Percentiles rank a stretch among this genome's conserved stretches.
Conservation (phyloP, 2,888 invertebrate genomes). For the Deladenus siricidicola region DNA sequence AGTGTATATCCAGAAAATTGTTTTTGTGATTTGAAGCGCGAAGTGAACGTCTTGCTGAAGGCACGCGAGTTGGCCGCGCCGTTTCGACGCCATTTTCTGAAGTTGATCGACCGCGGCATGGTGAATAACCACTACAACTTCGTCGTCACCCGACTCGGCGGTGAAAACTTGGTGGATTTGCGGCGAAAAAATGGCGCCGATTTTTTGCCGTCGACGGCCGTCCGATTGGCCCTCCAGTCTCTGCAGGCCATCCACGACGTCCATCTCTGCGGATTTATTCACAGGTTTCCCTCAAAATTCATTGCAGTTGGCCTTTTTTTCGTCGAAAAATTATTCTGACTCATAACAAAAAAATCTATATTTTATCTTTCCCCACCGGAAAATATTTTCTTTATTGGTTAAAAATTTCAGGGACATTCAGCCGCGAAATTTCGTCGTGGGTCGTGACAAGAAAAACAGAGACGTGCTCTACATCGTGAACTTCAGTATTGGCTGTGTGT, state of each 20-base stretch:
- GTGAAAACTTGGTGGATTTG: not conserved
- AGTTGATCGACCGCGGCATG: not conserved
- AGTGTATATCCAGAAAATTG: no score
- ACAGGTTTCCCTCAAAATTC: no score
- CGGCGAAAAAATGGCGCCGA: not conserved
- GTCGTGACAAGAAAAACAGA: not conserved
- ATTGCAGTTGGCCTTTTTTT: no score
- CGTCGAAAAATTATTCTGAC: no score
- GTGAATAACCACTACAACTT: not conserved
- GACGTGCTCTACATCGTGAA: slow-evolving; percentile 4
- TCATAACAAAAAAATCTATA: no score
- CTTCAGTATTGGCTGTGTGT: not conserved
- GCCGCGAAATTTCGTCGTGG: slow-evolving; percentile 3
- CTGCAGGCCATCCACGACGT: slow-evolving; percentile 4
- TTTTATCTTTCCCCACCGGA: no score
- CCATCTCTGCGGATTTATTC: slow-evolving; percentile 2
- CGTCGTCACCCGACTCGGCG: not conserved
- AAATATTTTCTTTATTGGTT: not conserved
- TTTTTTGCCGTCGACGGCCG: not conserved
- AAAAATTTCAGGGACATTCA: not conserved
- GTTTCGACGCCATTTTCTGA: slow-evolving; percentile 1
- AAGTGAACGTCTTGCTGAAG: not conserved
- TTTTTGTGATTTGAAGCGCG: no score
- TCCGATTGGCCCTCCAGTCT: not conserved
- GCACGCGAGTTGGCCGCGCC: not conserved